A percentile compares a stretch with the other conserved stretches of the same genome.
These are phyloP conservation scores for Anhinga anhinga DNA, from an alignment of 2,113 vertebrate genomes.

Conservation along the genomic window DNA sequence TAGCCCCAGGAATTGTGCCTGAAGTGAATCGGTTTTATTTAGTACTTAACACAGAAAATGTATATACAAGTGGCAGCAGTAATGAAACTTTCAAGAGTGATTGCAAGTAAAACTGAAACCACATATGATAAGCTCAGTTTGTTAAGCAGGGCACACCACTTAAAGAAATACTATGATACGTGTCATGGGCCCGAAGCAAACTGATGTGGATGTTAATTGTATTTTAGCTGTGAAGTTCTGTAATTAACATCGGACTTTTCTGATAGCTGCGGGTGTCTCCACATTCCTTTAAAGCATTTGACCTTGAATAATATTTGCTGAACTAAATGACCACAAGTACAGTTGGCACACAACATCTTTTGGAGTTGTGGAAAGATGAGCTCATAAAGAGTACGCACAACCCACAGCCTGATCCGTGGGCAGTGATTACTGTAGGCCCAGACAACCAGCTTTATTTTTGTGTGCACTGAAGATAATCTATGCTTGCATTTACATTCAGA, in stretches of 20 bases:
- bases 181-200: not conserved
- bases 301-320: not conserved
- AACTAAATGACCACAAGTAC: not conserved
- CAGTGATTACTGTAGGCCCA: not conserved
- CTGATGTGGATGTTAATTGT: not conserved
- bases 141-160: not conserved
- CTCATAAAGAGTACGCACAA: not conserved
- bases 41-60: not conserved
- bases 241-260: not conserved
- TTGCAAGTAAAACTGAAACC: not conserved
- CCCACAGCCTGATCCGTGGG: not conserved
- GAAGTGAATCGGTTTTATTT: not conserved
- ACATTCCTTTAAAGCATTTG: not conserved
- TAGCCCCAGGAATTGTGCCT: not conserved
- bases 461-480: not conserved
- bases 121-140: not conserved
- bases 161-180: not conserved
- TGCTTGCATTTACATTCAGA: not conserved
- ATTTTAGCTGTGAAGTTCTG: not conserved
- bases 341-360: not conserved
- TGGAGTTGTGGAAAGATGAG: not conserved
- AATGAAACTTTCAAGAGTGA: not conserved
- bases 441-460: not conserved
- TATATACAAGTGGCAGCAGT: not conserved
- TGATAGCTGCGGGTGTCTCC: not conserved